Evolutionary conservation across 2,113 vertebrate genomes (phyloP), one percentile per base, ranked within the genome.

Genomic region (Xenus cinereus): DNA sequence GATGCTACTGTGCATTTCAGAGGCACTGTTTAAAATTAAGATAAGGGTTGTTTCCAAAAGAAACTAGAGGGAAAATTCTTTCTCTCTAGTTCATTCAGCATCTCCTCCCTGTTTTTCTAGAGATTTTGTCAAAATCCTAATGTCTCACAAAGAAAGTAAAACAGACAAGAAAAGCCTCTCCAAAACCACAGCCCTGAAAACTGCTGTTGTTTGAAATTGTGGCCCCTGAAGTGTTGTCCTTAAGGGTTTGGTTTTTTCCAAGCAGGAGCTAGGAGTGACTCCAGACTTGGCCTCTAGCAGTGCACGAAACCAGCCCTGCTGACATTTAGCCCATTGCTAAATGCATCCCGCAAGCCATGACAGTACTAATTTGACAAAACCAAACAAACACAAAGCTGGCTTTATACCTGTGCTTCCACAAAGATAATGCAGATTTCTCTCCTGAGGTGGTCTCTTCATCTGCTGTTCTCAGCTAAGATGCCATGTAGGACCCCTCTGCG

Each of bases 21-120:
- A 87, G 89, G 35, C 37, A 22, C 32, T 33, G 26, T 66, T 87
- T 73, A 43, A 94, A 95, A 73, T 50, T 13, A 87, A 89, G 62
- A 26, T 24, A 76, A 6, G 30, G 33, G 57, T 26, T 32, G 6
- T 76, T 95, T 90, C 84, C 77, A 89, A 92, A 89, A 37, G 13
- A 88, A 93, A 75, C 33, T 30, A 10, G 7, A 35, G 14, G 41
- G 32, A 45, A 68, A 68, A 35, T 50, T 82, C 5, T 48, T 89
- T 62, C 23, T 35, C 35, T 66, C 14, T 24, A 30, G 32, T 37
- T 87, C 45, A 19, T 73, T 89, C 60, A 39, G n/a, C 50, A 22
- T 2, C 12, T 37, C 33, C 10, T 41, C 6, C 6, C 5, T 51
- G 17, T 48, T 90, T 90, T 84, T 53, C 56, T 41, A 30, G 45